Percentiles rank a stretch among this genome's conserved stretches.
phyloP scores from a whole-genome alignment of 2,888 invertebrate species.

The Trichogramma dendrolimi region DNA sequence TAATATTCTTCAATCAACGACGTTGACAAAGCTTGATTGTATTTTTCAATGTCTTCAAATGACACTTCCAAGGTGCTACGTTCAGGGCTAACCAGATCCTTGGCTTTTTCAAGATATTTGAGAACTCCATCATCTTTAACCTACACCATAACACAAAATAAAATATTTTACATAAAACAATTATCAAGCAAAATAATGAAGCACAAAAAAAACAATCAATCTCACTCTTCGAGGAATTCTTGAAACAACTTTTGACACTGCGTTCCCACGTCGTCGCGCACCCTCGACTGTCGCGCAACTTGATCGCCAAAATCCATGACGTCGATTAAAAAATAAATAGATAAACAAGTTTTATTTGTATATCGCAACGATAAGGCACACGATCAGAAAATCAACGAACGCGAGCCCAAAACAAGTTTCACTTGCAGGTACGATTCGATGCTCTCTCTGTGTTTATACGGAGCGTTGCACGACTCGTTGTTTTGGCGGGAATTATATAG shows the following conservation, averaged over 20 bases:
- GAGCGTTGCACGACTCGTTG: no score
- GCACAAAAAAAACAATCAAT: constrained; percentile 31
- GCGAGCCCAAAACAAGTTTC: no score
- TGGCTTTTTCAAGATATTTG: constrained; percentile 80
- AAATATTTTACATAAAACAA: constrained; percentile 3
- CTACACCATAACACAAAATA: constrained; percentile 28
- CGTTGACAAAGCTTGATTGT: constrained; percentile 87
- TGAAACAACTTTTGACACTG: constrained; percentile 94
- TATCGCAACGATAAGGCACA: not conserved
- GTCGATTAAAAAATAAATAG: not conserved
- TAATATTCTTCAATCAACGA: constrained; percentile 95
- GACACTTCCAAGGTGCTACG: constrained; percentile 87
- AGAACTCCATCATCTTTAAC: constrained; percentile 80
- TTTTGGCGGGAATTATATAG: no score
- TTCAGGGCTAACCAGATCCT: constrained; percentile 81
- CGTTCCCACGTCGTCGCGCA: constrained; percentile 87
- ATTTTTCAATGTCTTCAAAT: constrained; percentile 90
- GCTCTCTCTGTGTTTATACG: no score
- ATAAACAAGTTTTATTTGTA: not conserved
- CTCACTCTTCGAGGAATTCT: constrained; percentile 92
- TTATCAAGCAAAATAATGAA: not conserved
- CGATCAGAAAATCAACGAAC: no score
- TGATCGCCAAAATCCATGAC: constrained; percentile 80
- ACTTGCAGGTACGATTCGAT: no score
- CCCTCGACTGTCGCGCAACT: constrained; percentile 69